These are phyloP conservation scores for Pipistrellus kuhlii DNA, from an alignment of 2,797 vertebrate species.

Conservation along the genomic window DNA sequence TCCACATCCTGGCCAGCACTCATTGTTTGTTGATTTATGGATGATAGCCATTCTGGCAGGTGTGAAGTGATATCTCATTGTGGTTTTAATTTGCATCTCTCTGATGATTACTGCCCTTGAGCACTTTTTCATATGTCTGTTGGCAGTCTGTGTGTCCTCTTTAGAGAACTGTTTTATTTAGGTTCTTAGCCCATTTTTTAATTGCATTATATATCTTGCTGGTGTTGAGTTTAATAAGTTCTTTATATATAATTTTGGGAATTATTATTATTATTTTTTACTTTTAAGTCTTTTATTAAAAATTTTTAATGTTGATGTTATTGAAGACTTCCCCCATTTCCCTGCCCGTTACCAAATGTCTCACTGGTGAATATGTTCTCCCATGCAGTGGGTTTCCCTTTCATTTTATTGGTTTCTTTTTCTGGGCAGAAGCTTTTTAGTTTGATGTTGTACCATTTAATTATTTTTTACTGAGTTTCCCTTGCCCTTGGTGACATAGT, in stretches of 20 bases:
- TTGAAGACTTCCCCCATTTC: neutral
- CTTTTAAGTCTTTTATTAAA: neutral
- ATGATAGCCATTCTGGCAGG: neutral
- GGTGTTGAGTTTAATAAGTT: neutral
- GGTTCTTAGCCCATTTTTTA: neutral
- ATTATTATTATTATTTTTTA: neutral
- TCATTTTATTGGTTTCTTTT: neutral
- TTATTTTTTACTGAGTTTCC: neutral
- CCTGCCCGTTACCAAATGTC: neutral
- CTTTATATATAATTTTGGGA: neutral
- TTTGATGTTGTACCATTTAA: neutral
- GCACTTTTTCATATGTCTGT: neutral
- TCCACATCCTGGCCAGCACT: neutral
- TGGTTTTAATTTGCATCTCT: neutral
- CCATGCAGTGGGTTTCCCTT: neutral
- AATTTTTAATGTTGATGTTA: neutral
- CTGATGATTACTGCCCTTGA: neutral
- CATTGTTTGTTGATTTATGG: neutral
- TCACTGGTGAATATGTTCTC: neutral
- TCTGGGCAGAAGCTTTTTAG: neutral
- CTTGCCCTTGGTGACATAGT: neutral
- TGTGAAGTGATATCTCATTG: neutral
- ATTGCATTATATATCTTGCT: neutral
- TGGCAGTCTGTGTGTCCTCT: neutral
- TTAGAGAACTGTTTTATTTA: neutral